Base-by-base conservation (phyloP, 2,113 vertebrate genomes). In the Seriola aureovittata region DNA sequence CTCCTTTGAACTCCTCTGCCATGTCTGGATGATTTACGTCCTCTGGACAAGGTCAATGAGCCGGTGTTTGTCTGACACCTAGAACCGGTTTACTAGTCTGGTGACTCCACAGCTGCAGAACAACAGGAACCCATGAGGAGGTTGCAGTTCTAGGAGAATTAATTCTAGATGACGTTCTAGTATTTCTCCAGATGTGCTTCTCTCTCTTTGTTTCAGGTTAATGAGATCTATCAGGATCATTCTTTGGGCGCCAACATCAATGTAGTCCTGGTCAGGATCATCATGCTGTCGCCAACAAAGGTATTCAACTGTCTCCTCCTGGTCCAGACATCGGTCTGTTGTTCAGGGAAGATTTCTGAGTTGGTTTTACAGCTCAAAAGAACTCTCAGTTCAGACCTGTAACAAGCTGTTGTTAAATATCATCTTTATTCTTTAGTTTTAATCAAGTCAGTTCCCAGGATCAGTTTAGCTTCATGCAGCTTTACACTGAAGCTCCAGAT, bases 211-310 rank as follows among this genome's bases (percentile, higher is more conserved):
- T 85, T 85, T 5, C 92, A 99, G 98, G 97, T 99, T 38, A 99
- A 99, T 52, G 97, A 99, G 92, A 98, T 99, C 90, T 99, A 99
- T 79, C 98, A 98, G 5, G 97, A 99, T 6, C 96, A 96, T 36
- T 97, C 98, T 40, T 88, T 99, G 87, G 98, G 98, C 1, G 96
- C 97, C 82, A 97, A 98, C 88, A 97, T 99, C 89, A 99, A 99
- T 0, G 95, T 99, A 0, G 97, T 98, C 46, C 89, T 99, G 88
- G 97, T 97, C 87, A 91, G 96, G 84, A 98, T 99, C 74, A 95
- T 97, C 93, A 94, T 98, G 92, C 88, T 99, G 82, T 96, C 96
- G 85, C 90, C 97, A 0, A 82, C 90, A 10, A 97, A 98, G 96
- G 97, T 98, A 94, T 90, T 88, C 0, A 52, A n/a, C 52, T 38